phyloP scores from a whole-genome alignment of 2,888 invertebrate genomes.

The Fissipunctia ypsillon region DNA sequence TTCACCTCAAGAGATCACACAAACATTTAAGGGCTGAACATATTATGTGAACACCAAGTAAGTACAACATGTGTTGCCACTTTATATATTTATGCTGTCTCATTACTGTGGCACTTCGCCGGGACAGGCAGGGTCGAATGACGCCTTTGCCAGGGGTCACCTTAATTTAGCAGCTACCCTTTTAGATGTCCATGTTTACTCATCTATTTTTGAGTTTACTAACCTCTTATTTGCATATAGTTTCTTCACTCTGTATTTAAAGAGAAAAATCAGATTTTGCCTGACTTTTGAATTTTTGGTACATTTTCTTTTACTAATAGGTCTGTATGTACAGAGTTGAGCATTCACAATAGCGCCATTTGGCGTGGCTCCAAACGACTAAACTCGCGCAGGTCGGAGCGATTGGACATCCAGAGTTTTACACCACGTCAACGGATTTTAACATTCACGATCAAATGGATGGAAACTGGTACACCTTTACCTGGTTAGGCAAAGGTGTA shows the following conservation, averaged over 20 bases:
- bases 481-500: too few species aligned
- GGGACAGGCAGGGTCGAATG: conserved; percentile 47
- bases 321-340: too few species aligned
- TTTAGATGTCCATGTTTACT: conserved; percentile 60
- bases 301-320: conserved; percentile 7
- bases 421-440: too few species aligned
- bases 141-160: conserved; percentile 60
- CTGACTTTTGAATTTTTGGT: neutral
- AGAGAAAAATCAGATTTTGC: neutral
- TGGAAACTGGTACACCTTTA: too few species aligned
- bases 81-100: conserved; percentile 57
- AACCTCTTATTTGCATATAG: conserved; percentile 45
- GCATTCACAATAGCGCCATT: too few species aligned
- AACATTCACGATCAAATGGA: too few species aligned
- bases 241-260: conserved; percentile 12
- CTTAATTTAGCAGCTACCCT: conserved; percentile 63
- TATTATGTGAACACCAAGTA: conserved; percentile 42
- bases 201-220: conserved; percentile 56
- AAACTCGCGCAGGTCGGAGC: too few species aligned
- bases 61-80: conserved; percentile 49
- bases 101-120: conserved; percentile 52
- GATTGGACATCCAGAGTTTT: too few species aligned
- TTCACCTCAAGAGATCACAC: conserved; percentile 13
- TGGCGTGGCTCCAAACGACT: too few species aligned
- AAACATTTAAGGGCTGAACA: conserved; percentile 25